Percentiles rank a stretch among this genome's conserved stretches.
phyloP scores from a whole-genome alignment of 2,113 vertebrate species.

The Chaenocephalus aceratus region DNA sequence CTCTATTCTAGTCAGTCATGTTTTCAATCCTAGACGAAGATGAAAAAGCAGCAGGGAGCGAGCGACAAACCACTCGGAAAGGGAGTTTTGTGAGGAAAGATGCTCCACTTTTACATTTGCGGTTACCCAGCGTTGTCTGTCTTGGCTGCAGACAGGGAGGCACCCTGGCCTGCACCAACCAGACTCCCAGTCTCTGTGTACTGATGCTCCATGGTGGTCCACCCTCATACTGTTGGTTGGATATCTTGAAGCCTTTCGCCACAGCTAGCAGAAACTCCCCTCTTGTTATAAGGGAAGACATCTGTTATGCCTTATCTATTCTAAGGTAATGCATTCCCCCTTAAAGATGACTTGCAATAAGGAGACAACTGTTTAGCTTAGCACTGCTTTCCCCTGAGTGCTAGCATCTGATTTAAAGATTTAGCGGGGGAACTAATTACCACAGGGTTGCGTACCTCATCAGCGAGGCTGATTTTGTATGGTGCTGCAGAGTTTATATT shows the following conservation, averaged over 20 bases:
- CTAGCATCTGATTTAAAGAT: slow-evolving; percentile 56
- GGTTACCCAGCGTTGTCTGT: slow-evolving; percentile 66
- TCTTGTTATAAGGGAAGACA: slow-evolving; percentile 44
- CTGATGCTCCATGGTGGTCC: slow-evolving; percentile 73
- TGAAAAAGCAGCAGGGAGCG: slow-evolving; percentile 29
- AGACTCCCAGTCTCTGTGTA: slow-evolving; percentile 62
- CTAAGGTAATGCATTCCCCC: slow-evolving; percentile 39
- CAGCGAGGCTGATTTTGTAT: slow-evolving; percentile 67
- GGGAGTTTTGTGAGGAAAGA: slow-evolving; percentile 56
- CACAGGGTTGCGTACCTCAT: slow-evolving; percentile 49
- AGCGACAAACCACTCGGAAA: slow-evolving; percentile 44
- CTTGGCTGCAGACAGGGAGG: slow-evolving; percentile 76
- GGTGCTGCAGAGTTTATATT: slow-evolving; percentile 58
- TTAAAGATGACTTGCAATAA: slow-evolving; percentile 42
- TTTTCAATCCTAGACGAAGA: slow-evolving; percentile 20
- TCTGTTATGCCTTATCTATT: slow-evolving; percentile 49
- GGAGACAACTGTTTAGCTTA: slow-evolving; percentile 45
- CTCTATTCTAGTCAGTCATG: neutral
- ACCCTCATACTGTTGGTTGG: slow-evolving; percentile 56
- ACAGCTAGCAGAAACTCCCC: slow-evolving; percentile 43
- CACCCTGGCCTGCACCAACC: slow-evolving; percentile 57
- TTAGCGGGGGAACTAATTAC: slow-evolving; percentile 63
- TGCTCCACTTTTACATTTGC: slow-evolving; percentile 69
- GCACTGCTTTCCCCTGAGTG: slow-evolving; percentile 29
- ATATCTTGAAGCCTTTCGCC: slow-evolving; percentile 53